phyloP scores from a whole-genome alignment of 2,797 vertebrate species.

The Sebastes minor region DNA sequence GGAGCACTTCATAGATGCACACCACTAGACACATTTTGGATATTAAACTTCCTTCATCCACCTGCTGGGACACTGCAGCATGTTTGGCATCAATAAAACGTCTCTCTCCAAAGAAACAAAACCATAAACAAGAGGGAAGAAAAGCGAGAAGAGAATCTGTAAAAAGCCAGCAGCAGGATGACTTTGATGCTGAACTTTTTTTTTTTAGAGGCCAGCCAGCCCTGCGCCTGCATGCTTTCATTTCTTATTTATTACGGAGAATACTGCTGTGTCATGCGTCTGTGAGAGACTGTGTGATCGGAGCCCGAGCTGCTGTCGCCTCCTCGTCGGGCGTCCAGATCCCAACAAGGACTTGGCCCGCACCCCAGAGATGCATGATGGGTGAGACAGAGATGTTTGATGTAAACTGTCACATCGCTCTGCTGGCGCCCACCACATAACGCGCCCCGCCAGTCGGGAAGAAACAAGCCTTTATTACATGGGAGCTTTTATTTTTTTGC shows the following conservation, averaged over 20 bases:
- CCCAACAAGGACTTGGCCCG: slow-evolving; percentile 66
- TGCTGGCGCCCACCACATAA: slow-evolving; percentile 50
- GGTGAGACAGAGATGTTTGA: slow-evolving; percentile 72
- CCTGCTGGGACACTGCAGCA: slow-evolving; percentile 19
- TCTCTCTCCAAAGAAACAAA: slow-evolving; percentile 6
- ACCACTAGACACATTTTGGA: slow-evolving; percentile 2
- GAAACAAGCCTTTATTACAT: slow-evolving; percentile 21
- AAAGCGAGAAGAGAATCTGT: neutral
- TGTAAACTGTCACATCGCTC: slow-evolving; percentile 70
- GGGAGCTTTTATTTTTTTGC: neutral
- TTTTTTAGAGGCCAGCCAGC: slow-evolving; percentile 36
- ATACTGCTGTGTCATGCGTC: slow-evolving; percentile 65
- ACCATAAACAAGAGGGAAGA: neutral
- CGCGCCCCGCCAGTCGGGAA: slow-evolving; percentile 26
- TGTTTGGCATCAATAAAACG: slow-evolving; percentile 36
- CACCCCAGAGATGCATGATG: slow-evolving; percentile 64
- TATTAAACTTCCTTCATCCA: slow-evolving; percentile 16
- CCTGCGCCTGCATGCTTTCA: slow-evolving; percentile 31
- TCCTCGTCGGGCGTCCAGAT: slow-evolving; percentile 57
- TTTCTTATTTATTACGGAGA: slow-evolving; percentile 62
- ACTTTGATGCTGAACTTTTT: slow-evolving; percentile 61
- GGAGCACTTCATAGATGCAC: neutral
- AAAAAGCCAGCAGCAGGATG: slow-evolving; percentile 21
- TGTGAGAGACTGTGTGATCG: slow-evolving; percentile 49
- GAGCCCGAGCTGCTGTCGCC: slow-evolving; percentile 44